Conservation (phyloP, 2,888 invertebrate genomes). For the Drosophila sordidula region DNA sequence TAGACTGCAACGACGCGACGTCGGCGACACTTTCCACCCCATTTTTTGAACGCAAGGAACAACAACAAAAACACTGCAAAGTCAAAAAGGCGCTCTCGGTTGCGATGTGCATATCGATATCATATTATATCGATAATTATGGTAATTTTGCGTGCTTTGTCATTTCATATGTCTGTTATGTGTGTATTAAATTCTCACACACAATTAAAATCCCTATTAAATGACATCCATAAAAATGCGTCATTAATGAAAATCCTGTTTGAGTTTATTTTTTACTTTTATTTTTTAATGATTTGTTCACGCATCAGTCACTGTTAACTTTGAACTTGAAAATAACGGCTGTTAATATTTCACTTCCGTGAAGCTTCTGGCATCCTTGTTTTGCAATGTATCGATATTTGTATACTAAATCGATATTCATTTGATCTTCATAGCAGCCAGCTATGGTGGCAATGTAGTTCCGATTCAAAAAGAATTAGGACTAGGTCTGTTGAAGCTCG, state of each 20-base stretch:
- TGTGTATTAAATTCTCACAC: no score
- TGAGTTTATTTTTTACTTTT: no score
- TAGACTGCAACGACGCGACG: slow-evolving; percentile 24
- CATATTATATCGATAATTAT: slow-evolving; percentile 34
- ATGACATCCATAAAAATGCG: no score
- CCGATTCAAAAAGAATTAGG: slow-evolving; percentile 23
- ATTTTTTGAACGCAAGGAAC: slow-evolving; percentile 35
- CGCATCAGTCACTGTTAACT: background rate
- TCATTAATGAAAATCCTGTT: background rate
- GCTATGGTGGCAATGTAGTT: background rate
- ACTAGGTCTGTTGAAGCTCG: slow-evolving; percentile 14
- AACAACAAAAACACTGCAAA: slow-evolving; percentile 49
- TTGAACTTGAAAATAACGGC: background rate
- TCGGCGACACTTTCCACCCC: slow-evolving; percentile 65
- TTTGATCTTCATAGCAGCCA: slow-evolving; percentile 24
- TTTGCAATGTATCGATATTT: slow-evolving; percentile 27
- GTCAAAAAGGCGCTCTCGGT: slow-evolving; percentile 45
- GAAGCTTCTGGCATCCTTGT: slow-evolving; percentile 30
- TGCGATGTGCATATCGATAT: slow-evolving; percentile 22
- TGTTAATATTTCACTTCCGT: background rate
- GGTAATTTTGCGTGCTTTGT: background rate
- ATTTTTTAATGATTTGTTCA: no score
- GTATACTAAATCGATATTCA: slow-evolving; percentile 2
- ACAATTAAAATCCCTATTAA: no score
- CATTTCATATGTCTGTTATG: background rate